Conservation (phyloP, 2,888 invertebrate species). For the Scelioninae gen. 2 region DNA sequence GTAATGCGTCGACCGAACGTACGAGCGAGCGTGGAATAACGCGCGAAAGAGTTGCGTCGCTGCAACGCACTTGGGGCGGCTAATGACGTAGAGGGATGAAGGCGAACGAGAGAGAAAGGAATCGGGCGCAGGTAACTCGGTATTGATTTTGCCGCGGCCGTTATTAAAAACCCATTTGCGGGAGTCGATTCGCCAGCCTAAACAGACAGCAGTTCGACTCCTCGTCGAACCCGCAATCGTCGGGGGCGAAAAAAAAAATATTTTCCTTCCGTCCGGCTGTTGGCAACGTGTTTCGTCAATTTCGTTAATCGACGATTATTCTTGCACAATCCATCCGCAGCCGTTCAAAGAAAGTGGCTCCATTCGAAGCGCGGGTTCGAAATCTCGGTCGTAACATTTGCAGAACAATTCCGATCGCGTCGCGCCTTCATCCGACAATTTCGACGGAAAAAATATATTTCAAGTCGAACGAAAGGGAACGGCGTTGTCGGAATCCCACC, state of each 20-base stretch:
- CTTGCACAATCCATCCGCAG: too few species aligned
- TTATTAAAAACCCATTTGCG: constrained; percentile 65
- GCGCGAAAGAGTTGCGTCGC: constrained; percentile 51
- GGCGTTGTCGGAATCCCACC: neutral
- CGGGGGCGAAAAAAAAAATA: constrained; percentile 1
- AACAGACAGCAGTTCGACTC: constrained; percentile 49
- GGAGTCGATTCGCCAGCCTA: constrained; percentile 47
- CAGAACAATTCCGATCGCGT: too few species aligned
- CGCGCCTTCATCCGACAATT: too few species aligned
- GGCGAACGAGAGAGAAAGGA: constrained; percentile 53
- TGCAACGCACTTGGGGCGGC: constrained; percentile 47
- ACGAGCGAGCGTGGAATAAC: constrained; percentile 45
- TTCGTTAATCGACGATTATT: too few species aligned
- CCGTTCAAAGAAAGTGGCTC: too few species aligned
- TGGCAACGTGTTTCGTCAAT: too few species aligned
- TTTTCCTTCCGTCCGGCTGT: neutral
- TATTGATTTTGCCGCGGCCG: constrained; percentile 64
- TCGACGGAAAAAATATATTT: too few species aligned
- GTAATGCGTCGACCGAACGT: constrained; percentile 46
- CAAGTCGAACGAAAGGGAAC: too few species aligned
- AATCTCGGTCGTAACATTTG: too few species aligned
- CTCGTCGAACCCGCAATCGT: constrained; percentile 30
- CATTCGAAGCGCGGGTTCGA: too few species aligned
- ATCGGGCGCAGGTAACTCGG: constrained; percentile 48
- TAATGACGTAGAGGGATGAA: constrained; percentile 66